Conservation (phyloP, 2,113 vertebrate species). For the Malaclemys terrapin region DNA sequence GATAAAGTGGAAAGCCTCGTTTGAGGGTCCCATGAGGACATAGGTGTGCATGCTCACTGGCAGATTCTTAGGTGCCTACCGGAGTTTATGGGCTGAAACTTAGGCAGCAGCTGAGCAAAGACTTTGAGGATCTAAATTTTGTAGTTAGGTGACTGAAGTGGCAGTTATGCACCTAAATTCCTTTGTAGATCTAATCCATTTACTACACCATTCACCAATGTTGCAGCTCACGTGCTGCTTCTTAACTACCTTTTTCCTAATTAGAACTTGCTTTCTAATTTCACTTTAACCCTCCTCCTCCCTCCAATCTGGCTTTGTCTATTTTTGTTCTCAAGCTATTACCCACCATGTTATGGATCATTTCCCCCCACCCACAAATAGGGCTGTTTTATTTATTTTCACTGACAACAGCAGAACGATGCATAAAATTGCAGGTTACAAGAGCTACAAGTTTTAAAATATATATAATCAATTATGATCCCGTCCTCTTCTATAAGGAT, state of each 20-base stretch:
- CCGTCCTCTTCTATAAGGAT: neutral
- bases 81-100: neutral
- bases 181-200: neutral
- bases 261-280: slow-evolving; percentile 43
- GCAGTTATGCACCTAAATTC: neutral
- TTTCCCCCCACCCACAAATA: slow-evolving; percentile 11
- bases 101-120: neutral
- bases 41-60: neutral
- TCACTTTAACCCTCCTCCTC: neutral
- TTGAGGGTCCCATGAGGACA: neutral
- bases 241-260: neutral
- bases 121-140: neutral
- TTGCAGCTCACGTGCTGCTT: neutral
- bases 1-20: neutral
- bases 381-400: neutral
- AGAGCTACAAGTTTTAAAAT: slow-evolving; percentile 35
- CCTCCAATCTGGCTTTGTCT: neutral
- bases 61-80: neutral
- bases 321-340: neutral
- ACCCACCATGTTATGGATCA: neutral
- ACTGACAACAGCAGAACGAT: neutral
- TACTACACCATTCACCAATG: neutral
- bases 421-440: slow-evolving; percentile 19
- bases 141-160: neutral
- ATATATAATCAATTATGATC: neutral